Evolutionary conservation across 2,797 vertebrate species (phyloP).

Genomic region (Microchirus variegatus): DNA sequence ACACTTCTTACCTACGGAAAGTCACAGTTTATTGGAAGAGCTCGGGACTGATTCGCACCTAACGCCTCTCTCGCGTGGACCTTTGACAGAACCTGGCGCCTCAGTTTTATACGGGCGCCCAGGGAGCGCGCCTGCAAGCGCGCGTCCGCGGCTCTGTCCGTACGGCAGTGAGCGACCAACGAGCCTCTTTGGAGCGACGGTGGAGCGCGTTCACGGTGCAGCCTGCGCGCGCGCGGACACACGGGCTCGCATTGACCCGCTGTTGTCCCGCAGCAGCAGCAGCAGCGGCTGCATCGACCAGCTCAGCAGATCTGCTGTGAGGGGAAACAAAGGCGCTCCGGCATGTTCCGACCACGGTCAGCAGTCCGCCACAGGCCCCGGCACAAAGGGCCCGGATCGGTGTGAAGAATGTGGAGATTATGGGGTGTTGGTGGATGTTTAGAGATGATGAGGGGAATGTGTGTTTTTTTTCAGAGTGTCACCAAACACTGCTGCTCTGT

Average conservation of each 20-base stretch:
- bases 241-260: neutral
- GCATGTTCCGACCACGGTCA: slow-evolving; percentile 80
- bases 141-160: slow-evolving; percentile 31
- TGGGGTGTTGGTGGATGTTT: neutral
- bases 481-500: too few relatives aligned
- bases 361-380: slow-evolving; percentile 68
- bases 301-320: slow-evolving; percentile 81
- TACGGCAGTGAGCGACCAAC: neutral
- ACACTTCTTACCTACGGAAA: slow-evolving; percentile 80
- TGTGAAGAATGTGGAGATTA: slow-evolving; percentile 77
- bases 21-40: slow-evolving; percentile 72
- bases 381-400: slow-evolving; percentile 72
- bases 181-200: too few relatives aligned
- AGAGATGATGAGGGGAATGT: too few relatives aligned
- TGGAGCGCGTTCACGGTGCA: neutral
- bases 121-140: slow-evolving; percentile 33
- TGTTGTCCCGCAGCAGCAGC: slow-evolving; percentile 50
- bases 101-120: slow-evolving; percentile 80
- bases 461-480: too few relatives aligned
- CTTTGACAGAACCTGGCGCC: slow-evolving; percentile 82
- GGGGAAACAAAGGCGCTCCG: slow-evolving; percentile 70
- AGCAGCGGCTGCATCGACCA: slow-evolving; percentile 31
- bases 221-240: neutral
- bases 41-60: slow-evolving; percentile 70
- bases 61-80: slow-evolving; percentile 79